Base-by-base conservation (phyloP, 2,888 invertebrate species). In the Cataglyphis livida region DNA sequence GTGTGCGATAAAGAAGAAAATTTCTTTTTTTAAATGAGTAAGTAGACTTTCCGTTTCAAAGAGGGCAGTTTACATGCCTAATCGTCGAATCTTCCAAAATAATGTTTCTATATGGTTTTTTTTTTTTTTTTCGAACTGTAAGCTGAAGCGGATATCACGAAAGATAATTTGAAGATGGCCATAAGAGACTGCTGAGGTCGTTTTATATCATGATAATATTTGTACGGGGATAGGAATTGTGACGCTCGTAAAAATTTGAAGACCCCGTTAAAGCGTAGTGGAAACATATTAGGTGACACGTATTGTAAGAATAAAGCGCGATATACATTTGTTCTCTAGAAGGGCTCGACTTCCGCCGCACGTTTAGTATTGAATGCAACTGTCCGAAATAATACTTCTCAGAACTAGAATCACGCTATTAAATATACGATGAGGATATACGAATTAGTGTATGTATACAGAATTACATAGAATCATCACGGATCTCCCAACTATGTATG, bases 31-130 rank as follows among this genome's bases (percentile, higher is more conserved):
- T 28, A 70, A 70, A 78, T 57, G 25, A 51, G 68, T 15, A 7
- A n/a, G n/a, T 51, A n/a, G 0, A 48, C 6, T 48, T 48, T 21
- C 10, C 15, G 61, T 70, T 59, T 59, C 1, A 38, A 35, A 21
- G 12, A 44, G 25, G 59, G 32, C 66, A 44, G 32, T 70, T 18
- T 61, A 35, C 25, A 70, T 71, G 71, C 81, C 79, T 78, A 81
- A 78, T 75, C 54, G 62, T 75, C 62, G 28, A 78, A 81, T 78
- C 61, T 83, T 83, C 82, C 83, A 66, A 70, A 59, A 32, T 18
- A 51, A 81, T 25, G 51, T 81, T 81, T 81, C 79, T 81, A 65
- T n/a, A n/a, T 3, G 32, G n/a, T 44, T 3, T 51, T 54, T 3
- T 21, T 21, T 21, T 21, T 21, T 21, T 51, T 76, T 76, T 78